phyloP scores from a whole-genome alignment of 2,888 invertebrate genomes.

The Agonopterix arenella region DNA sequence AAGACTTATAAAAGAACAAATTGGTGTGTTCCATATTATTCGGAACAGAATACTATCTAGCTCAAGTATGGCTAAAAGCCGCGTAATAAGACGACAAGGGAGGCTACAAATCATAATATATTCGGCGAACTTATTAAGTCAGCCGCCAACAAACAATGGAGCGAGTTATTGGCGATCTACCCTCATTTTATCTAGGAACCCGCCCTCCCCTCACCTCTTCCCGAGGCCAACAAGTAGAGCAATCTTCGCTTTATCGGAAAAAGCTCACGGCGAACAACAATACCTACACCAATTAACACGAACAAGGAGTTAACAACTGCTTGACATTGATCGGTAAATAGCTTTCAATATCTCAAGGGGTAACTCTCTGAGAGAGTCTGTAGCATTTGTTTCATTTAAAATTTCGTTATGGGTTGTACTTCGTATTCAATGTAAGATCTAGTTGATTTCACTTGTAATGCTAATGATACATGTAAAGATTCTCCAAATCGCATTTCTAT shows the following conservation, averaged over 20 bases:
- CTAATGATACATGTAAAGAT: too few relatives aligned
- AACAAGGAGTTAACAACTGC: conserved; percentile 26
- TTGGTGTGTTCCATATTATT: conserved; percentile 31
- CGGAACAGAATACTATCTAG: conserved; percentile 25
- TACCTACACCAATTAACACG: conserved; percentile 64
- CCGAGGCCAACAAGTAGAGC: conserved; percentile 51
- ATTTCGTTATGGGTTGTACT: neutral
- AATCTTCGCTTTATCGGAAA: conserved; percentile 67
- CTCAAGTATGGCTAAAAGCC: conserved; percentile 48
- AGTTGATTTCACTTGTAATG: too few relatives aligned
- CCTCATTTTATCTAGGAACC: conserved; percentile 59
- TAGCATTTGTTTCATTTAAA: too few relatives aligned
- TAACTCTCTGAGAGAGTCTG: too few relatives aligned
- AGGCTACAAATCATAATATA: conserved; percentile 73
- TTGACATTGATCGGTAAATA: conserved; percentile 10
- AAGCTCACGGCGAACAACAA: conserved; percentile 58
- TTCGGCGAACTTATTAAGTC: conserved; percentile 73
- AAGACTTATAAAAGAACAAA: conserved; percentile 38
- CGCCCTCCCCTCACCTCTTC: conserved; percentile 26
- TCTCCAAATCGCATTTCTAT: too few relatives aligned
- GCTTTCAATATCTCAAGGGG: conserved; percentile 2
- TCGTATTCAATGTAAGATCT: too few relatives aligned
- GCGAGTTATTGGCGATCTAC: conserved; percentile 71
- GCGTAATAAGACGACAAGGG: conserved; percentile 65
- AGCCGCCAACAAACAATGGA: conserved; percentile 72